A percentile compares a stretch with the other conserved stretches of the same genome.
Evolutionary conservation across 2,888 invertebrate species (phyloP).

Genomic region (Melanotus villosus): DNA sequence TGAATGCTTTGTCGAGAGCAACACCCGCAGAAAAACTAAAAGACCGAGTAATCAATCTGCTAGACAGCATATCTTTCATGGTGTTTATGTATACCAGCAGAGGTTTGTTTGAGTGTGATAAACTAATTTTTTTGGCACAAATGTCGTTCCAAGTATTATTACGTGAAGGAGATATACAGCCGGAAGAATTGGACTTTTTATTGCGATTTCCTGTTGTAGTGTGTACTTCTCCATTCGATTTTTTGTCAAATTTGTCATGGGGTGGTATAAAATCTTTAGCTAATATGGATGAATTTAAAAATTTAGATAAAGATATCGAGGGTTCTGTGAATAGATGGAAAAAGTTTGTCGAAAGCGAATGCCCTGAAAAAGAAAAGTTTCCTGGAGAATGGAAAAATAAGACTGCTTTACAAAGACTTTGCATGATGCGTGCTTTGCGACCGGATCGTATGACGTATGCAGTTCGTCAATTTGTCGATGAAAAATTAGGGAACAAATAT

Average conservation of each 20-base stretch:
- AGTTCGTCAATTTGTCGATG: conserved; percentile 88
- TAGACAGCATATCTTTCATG: conserved; percentile 89
- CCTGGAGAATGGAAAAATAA: conserved; percentile 98
- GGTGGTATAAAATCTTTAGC: conserved; percentile 91
- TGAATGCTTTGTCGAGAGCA: conserved; percentile 83
- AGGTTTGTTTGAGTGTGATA: conserved; percentile 93
- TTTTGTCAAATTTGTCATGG: conserved; percentile 86
- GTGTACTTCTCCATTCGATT: conserved; percentile 84
- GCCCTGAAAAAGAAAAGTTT: conserved; percentile 93
- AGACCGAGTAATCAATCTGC: conserved; percentile 80
- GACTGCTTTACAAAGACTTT: conserved; percentile 85
- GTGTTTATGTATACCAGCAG: conserved; percentile 91
- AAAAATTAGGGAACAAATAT: conserved; percentile 88
- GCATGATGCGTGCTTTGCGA: conserved; percentile 92
- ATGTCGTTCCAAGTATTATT: conserved; percentile 79
- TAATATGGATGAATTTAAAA: conserved; percentile 83
- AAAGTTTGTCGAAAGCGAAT: conserved; percentile 92
- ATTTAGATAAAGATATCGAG: conserved; percentile 92
- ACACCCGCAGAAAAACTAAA: conserved; percentile 79
- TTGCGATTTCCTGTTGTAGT: conserved; percentile 87
- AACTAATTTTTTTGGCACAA: conserved; percentile 90
- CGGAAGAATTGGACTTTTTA: conserved; percentile 87
- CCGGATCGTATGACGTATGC: conserved; percentile 97
- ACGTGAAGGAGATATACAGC: conserved; percentile 78
- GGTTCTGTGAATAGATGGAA: conserved; percentile 94